These are phyloP conservation scores for Rotaria macrura DNA, from an alignment of 2,888 invertebrate genomes.

Conservation along the genomic window DNA sequence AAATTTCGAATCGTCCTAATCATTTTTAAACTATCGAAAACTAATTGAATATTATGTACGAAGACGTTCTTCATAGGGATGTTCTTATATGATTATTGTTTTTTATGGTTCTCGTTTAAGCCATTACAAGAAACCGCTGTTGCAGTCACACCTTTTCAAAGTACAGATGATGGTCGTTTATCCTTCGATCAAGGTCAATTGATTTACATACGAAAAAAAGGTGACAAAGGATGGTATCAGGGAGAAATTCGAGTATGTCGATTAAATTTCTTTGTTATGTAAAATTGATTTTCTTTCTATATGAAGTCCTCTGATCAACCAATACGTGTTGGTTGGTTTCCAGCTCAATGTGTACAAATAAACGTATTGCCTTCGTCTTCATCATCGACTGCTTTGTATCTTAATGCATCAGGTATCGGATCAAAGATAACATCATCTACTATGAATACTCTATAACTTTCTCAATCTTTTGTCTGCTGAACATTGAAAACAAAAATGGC, in stretches of 20 bases:
- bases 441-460: no score
- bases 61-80: no score
- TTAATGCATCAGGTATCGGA: not conserved
- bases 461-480: no score
- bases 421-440: no score
- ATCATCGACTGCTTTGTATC: not conserved
- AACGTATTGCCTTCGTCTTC: slow-evolving; percentile 39
- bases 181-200: slow-evolving; percentile 78
- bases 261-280: slow-evolving; percentile 40
- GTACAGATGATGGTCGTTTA: slow-evolving; percentile 78
- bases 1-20: no score
- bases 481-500: no score
- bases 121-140: not conserved
- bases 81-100: no score
- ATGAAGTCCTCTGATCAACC: slow-evolving; percentile 63
- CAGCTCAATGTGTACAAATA: slow-evolving; percentile 84
- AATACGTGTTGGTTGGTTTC: slow-evolving; percentile 93
- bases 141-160: slow-evolving; percentile 62
- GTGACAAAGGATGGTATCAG: slow-evolving; percentile 98
- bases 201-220: slow-evolving; percentile 88
- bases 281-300: slow-evolving; percentile 35
- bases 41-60: no score
- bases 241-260: slow-evolving; percentile 74
- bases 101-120: not conserved
- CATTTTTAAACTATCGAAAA: no score